Conservation (phyloP, 2,888 invertebrate genomes). For the Drymonia ruficornis region DNA sequence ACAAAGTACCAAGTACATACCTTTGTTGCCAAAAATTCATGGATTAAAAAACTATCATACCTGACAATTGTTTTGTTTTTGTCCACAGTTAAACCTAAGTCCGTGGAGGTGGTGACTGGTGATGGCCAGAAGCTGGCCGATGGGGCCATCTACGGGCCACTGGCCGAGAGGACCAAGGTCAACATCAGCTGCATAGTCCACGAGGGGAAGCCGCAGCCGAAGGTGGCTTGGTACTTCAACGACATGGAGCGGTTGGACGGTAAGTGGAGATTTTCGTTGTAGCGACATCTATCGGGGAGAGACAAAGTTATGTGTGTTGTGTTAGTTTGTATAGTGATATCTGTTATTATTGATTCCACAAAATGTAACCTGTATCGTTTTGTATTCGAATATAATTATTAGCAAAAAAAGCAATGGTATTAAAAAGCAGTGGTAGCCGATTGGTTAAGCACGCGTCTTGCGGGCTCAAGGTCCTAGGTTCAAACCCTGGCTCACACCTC, state of each 20-base stretch:
- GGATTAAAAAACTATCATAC: background rate
- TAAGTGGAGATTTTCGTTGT: constrained; percentile 45
- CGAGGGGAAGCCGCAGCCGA: constrained; percentile 94
- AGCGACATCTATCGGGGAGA: background rate
- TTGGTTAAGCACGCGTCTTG: too few relatives aligned
- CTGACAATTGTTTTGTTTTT: constrained; percentile 52
- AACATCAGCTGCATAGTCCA: constrained; percentile 90
- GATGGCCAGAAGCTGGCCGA: constrained; percentile 87
- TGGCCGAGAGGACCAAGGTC: constrained; percentile 88
- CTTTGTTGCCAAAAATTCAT: too few relatives aligned
- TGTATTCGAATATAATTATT: too few relatives aligned
- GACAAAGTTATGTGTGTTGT: too few relatives aligned
- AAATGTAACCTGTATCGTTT: too few relatives aligned
- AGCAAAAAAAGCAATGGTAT: too few relatives aligned
- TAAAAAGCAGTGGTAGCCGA: too few relatives aligned
- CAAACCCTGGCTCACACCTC: too few relatives aligned
- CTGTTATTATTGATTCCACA: background rate
- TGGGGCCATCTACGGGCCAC: constrained; percentile 87
- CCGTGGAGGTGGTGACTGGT: constrained; percentile 88
- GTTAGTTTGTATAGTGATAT: background rate
- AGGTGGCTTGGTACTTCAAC: constrained; percentile 93
- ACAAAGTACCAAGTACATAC: too few relatives aligned
- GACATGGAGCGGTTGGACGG: constrained; percentile 86
- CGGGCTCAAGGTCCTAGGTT: too few relatives aligned
- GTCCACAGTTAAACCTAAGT: constrained; percentile 92